phyloP scores from a whole-genome alignment of 2,888 invertebrate species.

The Agrochola circellaris region DNA sequence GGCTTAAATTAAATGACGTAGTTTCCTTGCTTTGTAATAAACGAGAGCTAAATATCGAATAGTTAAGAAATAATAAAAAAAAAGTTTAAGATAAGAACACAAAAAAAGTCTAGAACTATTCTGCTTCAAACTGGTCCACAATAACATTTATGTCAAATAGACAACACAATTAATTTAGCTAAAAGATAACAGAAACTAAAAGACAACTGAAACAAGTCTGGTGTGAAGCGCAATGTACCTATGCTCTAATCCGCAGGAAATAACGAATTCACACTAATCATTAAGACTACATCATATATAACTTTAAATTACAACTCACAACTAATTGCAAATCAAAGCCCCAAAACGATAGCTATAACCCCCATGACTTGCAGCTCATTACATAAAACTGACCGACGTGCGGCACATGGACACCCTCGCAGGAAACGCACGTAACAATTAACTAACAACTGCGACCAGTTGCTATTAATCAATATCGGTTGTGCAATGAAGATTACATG shows the following conservation, averaged over 20 bases:
- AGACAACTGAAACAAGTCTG: neutral
- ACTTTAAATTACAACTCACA: conserved; percentile 18
- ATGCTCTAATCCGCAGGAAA: conserved; percentile 3
- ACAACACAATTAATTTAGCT: neutral
- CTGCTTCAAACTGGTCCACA: neutral
- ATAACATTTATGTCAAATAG: neutral
- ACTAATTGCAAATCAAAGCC: conserved; percentile 36
- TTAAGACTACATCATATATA: conserved; percentile 23
- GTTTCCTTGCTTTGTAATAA: neutral
- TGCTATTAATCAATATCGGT: conserved; percentile 52
- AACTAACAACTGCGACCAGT: conserved; percentile 53
- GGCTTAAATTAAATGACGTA: neutral
- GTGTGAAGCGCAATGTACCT: too few species aligned
- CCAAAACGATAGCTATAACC: conserved; percentile 6
- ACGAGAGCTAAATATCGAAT: neutral
- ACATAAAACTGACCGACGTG: conserved; percentile 41
- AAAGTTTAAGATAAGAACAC: neutral
- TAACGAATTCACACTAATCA: conserved; percentile 1
- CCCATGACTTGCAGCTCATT: conserved; percentile 41
- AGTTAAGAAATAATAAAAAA: neutral
- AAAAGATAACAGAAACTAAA: neutral
- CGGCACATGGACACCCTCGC: conserved; percentile 21
- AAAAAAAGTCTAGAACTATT: neutral
- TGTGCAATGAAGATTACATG: conserved; percentile 57
- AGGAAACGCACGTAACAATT: conserved; percentile 60